Evolutionary conservation across 2,797 vertebrate genomes (phyloP), one percentile per base, ranked within the genome.

Genomic region (Percopsis omiscomaycus): DNA sequence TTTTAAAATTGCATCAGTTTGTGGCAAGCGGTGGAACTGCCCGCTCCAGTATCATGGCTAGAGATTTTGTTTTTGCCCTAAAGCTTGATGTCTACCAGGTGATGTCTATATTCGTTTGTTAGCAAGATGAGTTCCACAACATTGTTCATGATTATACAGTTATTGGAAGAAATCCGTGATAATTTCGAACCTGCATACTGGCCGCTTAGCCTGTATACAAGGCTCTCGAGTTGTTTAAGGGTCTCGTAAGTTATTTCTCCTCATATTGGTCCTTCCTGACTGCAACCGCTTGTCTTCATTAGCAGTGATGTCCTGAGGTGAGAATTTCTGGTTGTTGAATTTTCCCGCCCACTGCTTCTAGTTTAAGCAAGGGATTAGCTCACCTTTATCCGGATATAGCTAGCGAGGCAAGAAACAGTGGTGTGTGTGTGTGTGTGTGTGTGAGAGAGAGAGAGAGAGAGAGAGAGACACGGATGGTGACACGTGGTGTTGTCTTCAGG

Each of bases 241-340:
- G 10, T 30, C 64, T 71, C n/a, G 16, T 73, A 67, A 74, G 71
- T 45, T 56, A 50, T 81, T 77, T 73, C 64, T 65, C 55, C 62
- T 60, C 64, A 55, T 73, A 65, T 57, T 81, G 59, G 64, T 59
- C 57, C 22, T 64, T 61, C 45, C 51, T 54, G 73, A 75, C 64
- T 42, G 45, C 70, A 58, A 55, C 29, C 54, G 60, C 78, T 78
- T 68, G 77, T 81, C 52, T 83, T 85, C 73, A 84, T 87, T 74
- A 77, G 71, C 65, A 55, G 53, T 12, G 6, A 4, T 59, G 71
- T 70, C 70, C 75, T 64, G 66, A 27, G 63, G 74, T 64, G 73
- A 77, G 28, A 0, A 67, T 64, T 66, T 78, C 57, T 64, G 55
- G 37, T 52, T 74, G 78, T 82, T 82, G 72, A 75, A 9, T 64